phyloP scores from a whole-genome alignment of 2,888 invertebrate genomes.

The Uropetala carovei region DNA sequence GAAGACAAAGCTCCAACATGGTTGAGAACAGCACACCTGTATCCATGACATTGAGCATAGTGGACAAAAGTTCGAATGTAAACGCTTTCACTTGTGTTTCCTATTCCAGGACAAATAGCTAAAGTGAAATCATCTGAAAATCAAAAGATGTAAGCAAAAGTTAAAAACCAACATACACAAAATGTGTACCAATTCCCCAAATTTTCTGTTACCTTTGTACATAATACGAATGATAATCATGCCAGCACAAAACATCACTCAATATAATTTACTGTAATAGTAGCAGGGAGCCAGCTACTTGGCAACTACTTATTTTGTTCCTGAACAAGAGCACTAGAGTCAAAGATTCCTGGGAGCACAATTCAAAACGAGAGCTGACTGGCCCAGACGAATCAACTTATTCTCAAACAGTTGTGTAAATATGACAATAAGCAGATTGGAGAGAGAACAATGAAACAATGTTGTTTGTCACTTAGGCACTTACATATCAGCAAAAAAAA shows the following conservation, averaged over 20 bases:
- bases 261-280: not conserved
- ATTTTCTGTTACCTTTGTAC: not conserved
- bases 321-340: no score
- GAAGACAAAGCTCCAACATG: conserved; percentile 93
- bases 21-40: conserved; percentile 94
- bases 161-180: not conserved
- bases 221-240: no score
- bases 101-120: conserved; percentile 94
- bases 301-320: no score
- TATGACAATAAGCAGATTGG: no score
- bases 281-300: no score
- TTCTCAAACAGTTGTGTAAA: no score
- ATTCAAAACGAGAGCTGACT: no score
- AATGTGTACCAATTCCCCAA: not conserved
- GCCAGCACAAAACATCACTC: not conserved
- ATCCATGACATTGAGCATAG: conserved; percentile 93
- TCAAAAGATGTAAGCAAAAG: conserved; percentile 66
- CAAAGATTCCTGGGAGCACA: no score
- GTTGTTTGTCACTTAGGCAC: no score
- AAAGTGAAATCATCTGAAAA: conserved; percentile 89
- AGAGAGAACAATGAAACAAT: no score
- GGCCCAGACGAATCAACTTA: no score
- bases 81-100: conserved; percentile 95
- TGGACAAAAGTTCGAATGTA: conserved; percentile 96
- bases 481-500: no score